A percentile compares a stretch with the other conserved stretches of the same genome.
These are phyloP conservation scores for Nymphicus hollandicus DNA, from an alignment of 2,113 vertebrate species.

Conservation along the genomic window DNA sequence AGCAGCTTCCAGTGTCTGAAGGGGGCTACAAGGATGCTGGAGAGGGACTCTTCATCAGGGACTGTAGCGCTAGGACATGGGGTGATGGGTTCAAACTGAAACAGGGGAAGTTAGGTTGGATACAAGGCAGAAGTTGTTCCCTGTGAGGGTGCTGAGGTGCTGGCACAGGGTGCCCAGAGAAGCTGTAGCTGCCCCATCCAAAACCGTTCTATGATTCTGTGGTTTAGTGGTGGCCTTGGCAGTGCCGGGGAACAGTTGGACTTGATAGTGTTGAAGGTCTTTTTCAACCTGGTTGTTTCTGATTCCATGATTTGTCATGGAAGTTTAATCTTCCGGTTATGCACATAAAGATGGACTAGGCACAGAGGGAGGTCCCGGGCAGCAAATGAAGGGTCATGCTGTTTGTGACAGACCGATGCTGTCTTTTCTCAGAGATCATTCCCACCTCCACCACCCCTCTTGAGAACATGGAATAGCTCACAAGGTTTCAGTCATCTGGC, in stretches of 20 bases:
- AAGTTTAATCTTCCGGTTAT: background rate
- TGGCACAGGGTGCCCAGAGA: background rate
- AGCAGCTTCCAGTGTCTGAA: background rate
- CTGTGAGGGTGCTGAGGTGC: background rate
- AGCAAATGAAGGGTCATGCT: background rate
- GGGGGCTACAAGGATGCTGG: background rate
- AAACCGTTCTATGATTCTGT: background rate
- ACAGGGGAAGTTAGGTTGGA: background rate
- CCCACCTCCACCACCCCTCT: background rate
- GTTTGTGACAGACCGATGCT: accelerated
- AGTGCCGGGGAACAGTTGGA: background rate
- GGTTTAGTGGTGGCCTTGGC: background rate
- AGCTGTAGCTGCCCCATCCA: background rate
- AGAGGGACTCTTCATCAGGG: background rate
- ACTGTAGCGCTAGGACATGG: background rate
- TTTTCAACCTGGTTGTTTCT: background rate
- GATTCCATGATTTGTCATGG: background rate
- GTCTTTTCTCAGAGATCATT: background rate
- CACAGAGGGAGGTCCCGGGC: background rate
- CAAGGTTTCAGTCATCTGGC: background rate
- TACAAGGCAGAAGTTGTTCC: background rate
- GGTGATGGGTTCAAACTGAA: background rate
- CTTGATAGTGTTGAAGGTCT: background rate
- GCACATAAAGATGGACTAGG: background rate
- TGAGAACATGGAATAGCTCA: background rate